Conservation (phyloP, 2,888 invertebrate species). For the Plagiodera versicolora region DNA sequence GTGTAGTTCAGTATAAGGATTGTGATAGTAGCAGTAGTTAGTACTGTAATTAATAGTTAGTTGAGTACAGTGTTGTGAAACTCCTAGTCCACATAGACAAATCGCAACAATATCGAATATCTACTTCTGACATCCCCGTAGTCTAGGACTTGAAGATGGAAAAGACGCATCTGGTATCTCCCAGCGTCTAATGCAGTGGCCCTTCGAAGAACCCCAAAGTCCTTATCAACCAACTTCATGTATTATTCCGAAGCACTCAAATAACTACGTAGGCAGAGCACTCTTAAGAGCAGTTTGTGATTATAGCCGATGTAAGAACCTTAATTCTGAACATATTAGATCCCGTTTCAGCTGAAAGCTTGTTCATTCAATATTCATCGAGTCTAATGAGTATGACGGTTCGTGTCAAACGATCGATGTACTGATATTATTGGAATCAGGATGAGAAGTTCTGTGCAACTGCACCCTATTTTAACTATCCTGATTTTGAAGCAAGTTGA, state of each 20-base stretch:
- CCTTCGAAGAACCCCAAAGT: conserved; percentile 51
- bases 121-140: conserved; percentile 12
- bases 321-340: conserved; percentile 47
- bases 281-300: conserved; percentile 51
- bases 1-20: no score
- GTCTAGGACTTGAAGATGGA: background rate
- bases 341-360: conserved; percentile 34
- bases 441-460: no score
- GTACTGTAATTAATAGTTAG: no score
- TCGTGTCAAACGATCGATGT: no score
- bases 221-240: conserved; percentile 52
- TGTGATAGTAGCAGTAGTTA: no score
- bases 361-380: conserved; percentile 26
- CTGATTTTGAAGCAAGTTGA: no score
- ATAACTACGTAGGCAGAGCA: conserved; percentile 47
- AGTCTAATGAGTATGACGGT: conserved; percentile 21
- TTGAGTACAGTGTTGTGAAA: no score
- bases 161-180: conserved; percentile 44
- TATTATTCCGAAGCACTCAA: conserved; percentile 53
- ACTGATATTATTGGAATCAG: no score
- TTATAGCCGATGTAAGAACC: conserved; percentile 46
- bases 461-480: no score
- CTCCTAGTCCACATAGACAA: no score
- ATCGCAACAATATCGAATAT: no score
- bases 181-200: conserved; percentile 45